Base-by-base conservation (phyloP, 2,797 vertebrate genomes). In the Spinus olivaceus region DNA sequence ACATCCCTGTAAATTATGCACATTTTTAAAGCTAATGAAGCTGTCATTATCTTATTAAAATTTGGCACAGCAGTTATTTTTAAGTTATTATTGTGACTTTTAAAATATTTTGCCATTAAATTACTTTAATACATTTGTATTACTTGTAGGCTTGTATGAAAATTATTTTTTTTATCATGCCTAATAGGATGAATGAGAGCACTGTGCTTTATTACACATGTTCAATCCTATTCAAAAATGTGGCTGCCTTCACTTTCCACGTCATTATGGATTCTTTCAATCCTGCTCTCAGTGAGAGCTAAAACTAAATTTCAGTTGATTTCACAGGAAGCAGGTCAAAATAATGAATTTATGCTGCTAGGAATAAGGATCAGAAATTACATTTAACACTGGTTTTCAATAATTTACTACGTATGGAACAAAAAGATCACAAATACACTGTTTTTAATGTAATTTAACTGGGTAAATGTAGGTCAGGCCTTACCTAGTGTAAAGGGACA, bases 11-110 rank as follows among this genome's bases (percentile, higher is more conserved):
- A 93, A 90, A 93, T 91, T 88, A 94, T 81, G 86, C 41, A 92
- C 80, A 95, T 88, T 95, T 92, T 92, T 88, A 91, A 90, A 92
- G 77, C 42, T 95, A 94, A 95, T 94, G 83, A 93, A 93, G 73
- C 64, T 88, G 86, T 84, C 88, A 66, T 83, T 86, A 86, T 61
- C 63, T 50, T 81, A 95, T 84, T 94, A 94, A 91, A 91, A 92
- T 88, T 90, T 69, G 63, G 47, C 69, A 81, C 15, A 86, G 51
- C 49, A 53, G 41, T 88, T 93, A 79, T 63, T 90, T 88, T 79
- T 35, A 88, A 81, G 51, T 86, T 95, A 76, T 73, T 53, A 90
- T 35, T 24, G 12, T 54, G 54, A 41, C 42, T 94, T 94, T 46
- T 47, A 44, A 93, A 92, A 88, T 89, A 91, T 90, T 91, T 94